Percentiles rank a stretch among this genome's conserved stretches.
phyloP scores from a whole-genome alignment of 2,888 invertebrate genomes.

The Saturnia japonica region DNA sequence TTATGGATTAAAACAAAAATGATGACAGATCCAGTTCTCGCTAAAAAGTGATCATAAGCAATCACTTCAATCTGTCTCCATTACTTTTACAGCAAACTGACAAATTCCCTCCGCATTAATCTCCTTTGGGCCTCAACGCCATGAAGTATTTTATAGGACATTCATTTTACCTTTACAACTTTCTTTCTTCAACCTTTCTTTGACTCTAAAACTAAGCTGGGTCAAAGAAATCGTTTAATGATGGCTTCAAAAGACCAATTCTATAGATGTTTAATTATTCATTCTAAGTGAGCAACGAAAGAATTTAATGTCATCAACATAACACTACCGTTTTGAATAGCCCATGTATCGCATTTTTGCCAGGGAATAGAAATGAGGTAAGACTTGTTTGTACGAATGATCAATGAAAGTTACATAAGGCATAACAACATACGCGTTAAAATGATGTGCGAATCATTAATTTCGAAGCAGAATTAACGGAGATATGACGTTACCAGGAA shows the following conservation, averaged over 20 bases:
- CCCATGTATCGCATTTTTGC: background rate
- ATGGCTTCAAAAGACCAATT: background rate
- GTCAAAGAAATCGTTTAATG: background rate
- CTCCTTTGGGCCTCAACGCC: background rate
- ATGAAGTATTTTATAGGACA: background rate
- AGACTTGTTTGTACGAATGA: background rate
- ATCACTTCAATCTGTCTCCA: conserved; percentile 1
- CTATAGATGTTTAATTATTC: background rate
- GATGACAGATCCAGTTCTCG: too few species aligned
- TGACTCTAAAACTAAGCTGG: background rate
- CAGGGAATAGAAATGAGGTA: background rate
- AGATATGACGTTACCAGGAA: too few species aligned
- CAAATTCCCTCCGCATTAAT: background rate
- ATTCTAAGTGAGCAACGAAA: background rate
- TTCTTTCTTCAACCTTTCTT: background rate
- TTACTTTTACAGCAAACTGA: background rate
- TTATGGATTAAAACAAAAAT: too few species aligned
- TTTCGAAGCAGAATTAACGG: too few species aligned
- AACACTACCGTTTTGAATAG: background rate
- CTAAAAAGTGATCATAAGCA: background rate
- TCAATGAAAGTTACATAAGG: background rate
- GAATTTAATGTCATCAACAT: background rate
- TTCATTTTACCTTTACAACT: conserved; percentile 10
- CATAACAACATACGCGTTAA: background rate
- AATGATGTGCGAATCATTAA: too few species aligned